Percentiles rank a stretch among this genome's conserved stretches.
Evolutionary conservation across 1,140 invertebrate genomes (phyloP).

Genomic region (Aphaenogaster ashmeadi): DNA sequence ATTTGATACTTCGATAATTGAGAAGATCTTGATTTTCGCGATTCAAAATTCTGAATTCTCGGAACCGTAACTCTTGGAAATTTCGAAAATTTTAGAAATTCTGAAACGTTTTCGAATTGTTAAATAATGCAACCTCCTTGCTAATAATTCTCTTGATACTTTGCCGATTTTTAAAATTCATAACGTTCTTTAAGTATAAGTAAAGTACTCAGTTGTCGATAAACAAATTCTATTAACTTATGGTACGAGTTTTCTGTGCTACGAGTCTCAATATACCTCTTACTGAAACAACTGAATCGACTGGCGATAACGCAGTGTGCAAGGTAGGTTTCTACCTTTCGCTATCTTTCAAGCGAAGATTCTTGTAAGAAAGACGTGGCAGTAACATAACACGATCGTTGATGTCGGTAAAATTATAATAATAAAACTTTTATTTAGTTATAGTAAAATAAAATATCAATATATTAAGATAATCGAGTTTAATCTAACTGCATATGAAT

Average conservation of each 20-base stretch:
- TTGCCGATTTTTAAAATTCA: too few species aligned
- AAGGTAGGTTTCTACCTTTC: not conserved
- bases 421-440: not conserved
- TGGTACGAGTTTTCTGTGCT: not conserved
- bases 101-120: not conserved
- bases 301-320: constrained; percentile 16
- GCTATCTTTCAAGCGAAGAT: not conserved
- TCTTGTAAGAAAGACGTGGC: not conserved
- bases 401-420: not conserved
- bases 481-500: not conserved
- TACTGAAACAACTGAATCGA: constrained; percentile 2
- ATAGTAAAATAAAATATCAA: not conserved
- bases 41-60: not conserved
- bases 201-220: not conserved
- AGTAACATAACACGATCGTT: not conserved
- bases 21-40: not conserved
- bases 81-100: not conserved
- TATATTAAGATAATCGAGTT: too few species aligned
- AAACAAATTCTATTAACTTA: not conserved
- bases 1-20: not conserved
- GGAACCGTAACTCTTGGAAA: not conserved
- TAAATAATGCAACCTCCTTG: too few species aligned
- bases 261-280: constrained; percentile 2
- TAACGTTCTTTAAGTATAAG: too few species aligned
- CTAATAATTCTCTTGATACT: too few species aligned